Base-by-base conservation (phyloP, 2,113 vertebrate genomes). In the Alaudala cheleensis region DNA sequence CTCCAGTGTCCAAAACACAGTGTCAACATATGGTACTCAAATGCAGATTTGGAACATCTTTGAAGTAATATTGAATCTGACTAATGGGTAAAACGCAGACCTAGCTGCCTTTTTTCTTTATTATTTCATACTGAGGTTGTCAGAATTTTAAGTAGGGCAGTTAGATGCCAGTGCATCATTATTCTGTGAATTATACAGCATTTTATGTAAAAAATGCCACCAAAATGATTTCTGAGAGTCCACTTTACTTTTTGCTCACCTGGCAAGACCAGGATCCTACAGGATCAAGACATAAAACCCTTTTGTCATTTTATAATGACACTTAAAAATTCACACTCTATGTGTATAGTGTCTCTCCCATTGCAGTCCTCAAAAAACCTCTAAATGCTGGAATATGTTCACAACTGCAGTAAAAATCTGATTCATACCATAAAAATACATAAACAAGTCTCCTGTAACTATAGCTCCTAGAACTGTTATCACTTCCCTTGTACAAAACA, bases 11-110 rank as follows among this genome's bases (percentile, higher is more conserved):
- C 98, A 94, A 93, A 91, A 96, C 57, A 44, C 97, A 97, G 97
- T 97, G 97, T 98, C 97, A 98, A 98, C 98, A 98, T 98, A 98
- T 98, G 98, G 97, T 96, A 95, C 97, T 98, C 97, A 97, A 98
- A 98, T 97, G 97, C 96, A 98, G 97, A 98, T 98, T 98, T 98
- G 98, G 98, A 98, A 96, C 97, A 86, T 94, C 98, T 98, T 98
- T 98, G 98, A 99, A 98, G 98, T 97, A 95, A 97, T 96, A 97
- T 31, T 93, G 95, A 91, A 91, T 81, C 69, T 91, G 91, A 96
- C 96, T 92, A 93, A 93, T 3, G 28, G 65, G 64, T 50, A 87
- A 94, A 89, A 74, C 3, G 9, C 37, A 90, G 57, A 61, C 53
- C 39, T 76, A 39, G 53, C 50, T 76, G 28, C n/a, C 14, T 66